A percentile compares a stretch with the other conserved stretches of the same genome.
phyloP scores from a whole-genome alignment of 2,113 vertebrate genomes.

The Paradoxurus hermaphroditus region DNA sequence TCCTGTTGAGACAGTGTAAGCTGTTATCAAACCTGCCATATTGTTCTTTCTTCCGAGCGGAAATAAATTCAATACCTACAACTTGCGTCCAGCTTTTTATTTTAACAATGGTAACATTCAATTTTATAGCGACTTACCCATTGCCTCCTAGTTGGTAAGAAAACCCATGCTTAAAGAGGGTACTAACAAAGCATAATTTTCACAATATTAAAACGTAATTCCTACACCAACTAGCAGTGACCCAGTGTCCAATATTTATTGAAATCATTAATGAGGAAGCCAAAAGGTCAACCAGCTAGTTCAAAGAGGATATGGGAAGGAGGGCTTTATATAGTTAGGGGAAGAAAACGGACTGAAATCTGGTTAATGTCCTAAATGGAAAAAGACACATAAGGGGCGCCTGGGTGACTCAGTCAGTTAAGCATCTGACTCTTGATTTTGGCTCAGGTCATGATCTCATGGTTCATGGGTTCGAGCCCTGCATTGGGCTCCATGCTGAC shows the following conservation, averaged over 20 bases:
- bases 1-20: constrained; percentile 7
- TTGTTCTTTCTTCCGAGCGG: background rate
- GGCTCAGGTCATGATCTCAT: no score
- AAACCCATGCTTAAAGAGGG: background rate
- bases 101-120: constrained; percentile 23
- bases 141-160: constrained; percentile 10
- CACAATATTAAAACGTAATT: constrained; percentile 24
- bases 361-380: background rate
- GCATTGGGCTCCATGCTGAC: no score
- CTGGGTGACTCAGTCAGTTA: no score
- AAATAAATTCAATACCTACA: constrained; percentile 30
- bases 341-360: constrained; percentile 30
- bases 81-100: constrained; percentile 16
- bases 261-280: constrained; percentile 12
- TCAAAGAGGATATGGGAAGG: constrained; percentile 9
- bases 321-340: background rate
- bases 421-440: no score
- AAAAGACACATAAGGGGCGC: background rate
- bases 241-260: background rate
- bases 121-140: background rate
- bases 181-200: background rate
- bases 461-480: no score
- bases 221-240: background rate
- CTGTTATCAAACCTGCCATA: background rate
- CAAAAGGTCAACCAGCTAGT: background rate